Conservation (phyloP, 2,888 invertebrate genomes). For the Ophioninae sp. region DNA sequence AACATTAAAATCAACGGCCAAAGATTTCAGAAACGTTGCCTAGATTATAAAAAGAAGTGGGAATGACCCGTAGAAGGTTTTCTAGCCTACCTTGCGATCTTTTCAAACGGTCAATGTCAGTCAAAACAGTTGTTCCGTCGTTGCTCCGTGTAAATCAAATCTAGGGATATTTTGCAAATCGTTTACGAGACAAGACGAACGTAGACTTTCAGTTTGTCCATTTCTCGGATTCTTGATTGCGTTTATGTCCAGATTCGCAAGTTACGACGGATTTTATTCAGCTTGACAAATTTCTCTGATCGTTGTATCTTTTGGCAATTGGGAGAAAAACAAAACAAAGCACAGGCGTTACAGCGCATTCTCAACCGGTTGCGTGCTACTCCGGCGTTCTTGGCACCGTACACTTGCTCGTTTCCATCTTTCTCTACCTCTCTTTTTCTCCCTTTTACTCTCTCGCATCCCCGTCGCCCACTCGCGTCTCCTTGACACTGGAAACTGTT, state of each 20-base stretch:
- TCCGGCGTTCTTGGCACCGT: constrained; percentile 46
- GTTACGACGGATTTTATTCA: constrained; percentile 7
- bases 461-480: constrained; percentile 17
- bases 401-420: constrained; percentile 5
- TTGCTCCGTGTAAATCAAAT: background rate
- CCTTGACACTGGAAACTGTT: constrained; percentile 38
- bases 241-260: constrained; percentile 22
- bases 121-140: background rate
- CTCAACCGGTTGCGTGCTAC: constrained; percentile 45
- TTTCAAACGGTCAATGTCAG: background rate
- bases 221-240: constrained; percentile 11
- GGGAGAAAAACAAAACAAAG: background rate
- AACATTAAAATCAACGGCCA: background rate
- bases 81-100: background rate
- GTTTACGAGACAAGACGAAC: background rate
- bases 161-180: constrained; percentile 14
- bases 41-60: background rate
- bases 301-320: constrained; percentile 40
- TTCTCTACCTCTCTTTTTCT: background rate
- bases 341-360: constrained; percentile 5
- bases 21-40: background rate
- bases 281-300: constrained; percentile 27
- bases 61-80: background rate
- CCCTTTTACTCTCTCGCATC: background rate
- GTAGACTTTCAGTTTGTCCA: constrained; percentile 1